Evolutionary conservation across 2,797 vertebrate species (phyloP), one percentile per base, ranked within the genome.

Genomic region (Scarus forsteni): DNA sequence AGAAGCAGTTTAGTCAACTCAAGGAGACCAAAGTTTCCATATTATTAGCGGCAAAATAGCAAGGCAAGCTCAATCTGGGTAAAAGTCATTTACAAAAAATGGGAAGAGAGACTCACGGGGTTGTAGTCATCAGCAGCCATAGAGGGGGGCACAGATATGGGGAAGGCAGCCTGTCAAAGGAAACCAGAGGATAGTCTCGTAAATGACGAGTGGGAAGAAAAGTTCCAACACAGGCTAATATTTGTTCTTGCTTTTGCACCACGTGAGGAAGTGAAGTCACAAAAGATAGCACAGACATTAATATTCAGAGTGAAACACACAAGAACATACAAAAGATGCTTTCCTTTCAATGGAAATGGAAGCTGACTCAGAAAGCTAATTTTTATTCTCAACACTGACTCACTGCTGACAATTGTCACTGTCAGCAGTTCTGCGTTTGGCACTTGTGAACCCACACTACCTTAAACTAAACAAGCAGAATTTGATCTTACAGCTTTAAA

Each of bases 111-210:
- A 96, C 96, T 98, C 92, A 99, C 97, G 0, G 94, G 92, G 85
- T 92, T 76, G 62, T 93, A 97, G 76, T 95, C 94, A 84, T 97
- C 96, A 5, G 94, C 89, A 87, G 96, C 95, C 95, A 97, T 96
- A 16, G 91, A 89, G 42, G 90, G 79, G 12, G 81, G 86, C 72
- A 95, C 92, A 27, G 94, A 94, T 78, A 89, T 71, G 64, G 92
- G 92, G 40, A 92, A 93, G 8, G 93, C 93, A 84, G 94, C 85
- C 97, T 98, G 86, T 59, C 44, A 7, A 64, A 60, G 70, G 18
- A 86, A 75, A 77, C 34, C 39, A 70, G 62, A 69, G n/a, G 11
- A 60, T 14, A 49, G 16, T 16, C 2, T 71, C 14, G 4, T 27
- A 27, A 27, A 80, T 62, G 50, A 43, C 35, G 12, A 6, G 34